A percentile compares a stretch with the other conserved stretches of the same genome.
phyloP scores from a whole-genome alignment of 2,888 invertebrate genomes.

The Ormyrus labotus region DNA sequence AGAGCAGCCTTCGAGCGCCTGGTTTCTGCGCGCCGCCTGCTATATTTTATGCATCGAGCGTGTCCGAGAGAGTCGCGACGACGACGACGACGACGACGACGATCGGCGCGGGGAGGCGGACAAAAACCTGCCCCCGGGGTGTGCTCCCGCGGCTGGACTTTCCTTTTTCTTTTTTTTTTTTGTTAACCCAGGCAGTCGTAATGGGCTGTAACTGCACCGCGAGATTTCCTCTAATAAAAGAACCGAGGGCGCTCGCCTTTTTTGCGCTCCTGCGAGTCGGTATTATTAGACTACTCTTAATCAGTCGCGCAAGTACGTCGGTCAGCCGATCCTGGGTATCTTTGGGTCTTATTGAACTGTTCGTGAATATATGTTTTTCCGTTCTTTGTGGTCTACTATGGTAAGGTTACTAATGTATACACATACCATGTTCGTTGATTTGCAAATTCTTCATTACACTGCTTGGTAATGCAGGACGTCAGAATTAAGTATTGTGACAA shows the following conservation, averaged over 20 bases:
- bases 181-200: background rate
- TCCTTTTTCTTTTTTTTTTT: background rate
- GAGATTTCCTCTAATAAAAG: too few species aligned
- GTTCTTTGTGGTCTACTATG: background rate
- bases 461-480: constrained; percentile 58
- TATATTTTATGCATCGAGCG: background rate
- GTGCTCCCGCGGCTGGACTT: background rate
- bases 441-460: constrained; percentile 71
- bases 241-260: too few species aligned
- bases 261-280: too few species aligned
- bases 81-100: background rate
- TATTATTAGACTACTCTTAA: too few species aligned
- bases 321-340: too few species aligned
- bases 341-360: too few species aligned
- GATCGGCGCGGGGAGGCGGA: too few species aligned
- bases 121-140: background rate
- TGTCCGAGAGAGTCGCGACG: background rate
- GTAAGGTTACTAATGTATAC: constrained; percentile 29
- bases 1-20: constrained; percentile 61
- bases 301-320: too few species aligned
- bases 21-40: background rate
- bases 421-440: constrained; percentile 70
- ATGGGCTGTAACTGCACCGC: too few species aligned
- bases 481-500: constrained; percentile 34
- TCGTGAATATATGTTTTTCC: background rate